phyloP scores from a whole-genome alignment of 2,113 vertebrate genomes.

The Clarias batrachus region DNA sequence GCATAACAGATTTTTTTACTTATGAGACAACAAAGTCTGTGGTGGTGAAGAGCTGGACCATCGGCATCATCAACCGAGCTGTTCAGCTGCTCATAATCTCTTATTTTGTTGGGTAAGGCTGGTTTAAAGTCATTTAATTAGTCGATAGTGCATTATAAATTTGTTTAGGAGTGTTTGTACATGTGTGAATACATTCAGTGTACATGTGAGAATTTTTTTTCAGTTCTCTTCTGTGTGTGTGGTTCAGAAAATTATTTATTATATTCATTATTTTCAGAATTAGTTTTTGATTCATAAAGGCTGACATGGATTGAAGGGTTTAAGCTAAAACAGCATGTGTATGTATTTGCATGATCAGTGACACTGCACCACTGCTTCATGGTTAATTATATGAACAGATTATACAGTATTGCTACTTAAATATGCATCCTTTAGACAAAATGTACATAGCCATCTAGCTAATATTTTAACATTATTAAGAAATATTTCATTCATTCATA shows the following conservation, averaged over 20 bases:
- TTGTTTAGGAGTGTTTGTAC: not conserved
- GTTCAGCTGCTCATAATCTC: conserved; percentile 92
- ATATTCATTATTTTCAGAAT: not conserved
- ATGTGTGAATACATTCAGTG: not conserved
- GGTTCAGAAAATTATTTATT: not conserved
- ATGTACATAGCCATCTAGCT: not conserved
- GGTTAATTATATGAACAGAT: conserved; percentile 1
- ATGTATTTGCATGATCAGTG: not conserved
- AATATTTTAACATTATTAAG: not conserved
- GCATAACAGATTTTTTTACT: conserved; percentile 83
- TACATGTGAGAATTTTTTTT: not conserved
- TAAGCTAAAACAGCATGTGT: not conserved
- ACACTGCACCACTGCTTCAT: not conserved
- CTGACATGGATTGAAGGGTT: not conserved
- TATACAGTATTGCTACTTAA: not conserved
- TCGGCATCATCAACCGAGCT: conserved; percentile 86
- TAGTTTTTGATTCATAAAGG: not conserved
- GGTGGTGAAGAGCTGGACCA: conserved; percentile 94
- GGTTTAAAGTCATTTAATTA: not conserved
- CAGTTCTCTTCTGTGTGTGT: not conserved
- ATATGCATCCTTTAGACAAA: not conserved
- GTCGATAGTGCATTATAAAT: not conserved
- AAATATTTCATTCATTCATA: not conserved
- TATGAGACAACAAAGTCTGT: conserved; percentile 94
- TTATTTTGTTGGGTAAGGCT: conserved; percentile 82